Evolutionary conservation across 37 sponge, comb jelly and placozoan species (phyloP), one percentile per base, ranked within the genome.

Genomic region (Dysidea cf. avara): DNA sequence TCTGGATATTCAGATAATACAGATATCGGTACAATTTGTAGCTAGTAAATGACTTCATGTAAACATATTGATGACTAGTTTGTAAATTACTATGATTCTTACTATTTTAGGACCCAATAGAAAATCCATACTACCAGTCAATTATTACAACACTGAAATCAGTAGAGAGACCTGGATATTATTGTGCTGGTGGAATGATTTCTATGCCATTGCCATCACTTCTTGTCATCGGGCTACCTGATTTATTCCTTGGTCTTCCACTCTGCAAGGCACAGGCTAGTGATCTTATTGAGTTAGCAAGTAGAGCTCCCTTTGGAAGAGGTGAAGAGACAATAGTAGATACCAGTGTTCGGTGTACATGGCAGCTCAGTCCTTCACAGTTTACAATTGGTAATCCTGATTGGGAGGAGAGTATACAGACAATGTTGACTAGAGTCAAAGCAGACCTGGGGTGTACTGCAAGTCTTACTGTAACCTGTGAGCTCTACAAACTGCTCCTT

Each of bases 401-500:
- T n/a, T n/a, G n/a, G n/a, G n/a, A n/a, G n/a, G n/a, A n/a, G n/a
- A n/a, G 31, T 21, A 37, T 71, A 5, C 28, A 54, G 0, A 11
- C 2, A 0, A 25, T 71, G 1, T 40, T 71, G 37, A 32, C 0
- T 12, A 55, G 57, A 9, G 72, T 71, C 2, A 56, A 56, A 56
- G 30, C 30, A 24, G 58, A 71, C 28, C 24, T 71, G 72, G 72
- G 72, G 11, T 71, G 72, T 32, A 56, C 20, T 34, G 56, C 56
- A 17, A 36, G 24, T 7, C 34, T 28, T 0, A 28, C 22, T 7
- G 25, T 71, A 32, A 18, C 72, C 21, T 71, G 59, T 34, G 46
- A 71, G 59, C 72, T 71, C 37, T 71, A 71, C 72, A 71, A 71
- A n/a, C n/a, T n/a, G n/a, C n/a, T n/a, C n/a, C n/a, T n/a, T n/a